Conservation (phyloP, 2,888 invertebrate species). For the Abrostola tripartita region DNA sequence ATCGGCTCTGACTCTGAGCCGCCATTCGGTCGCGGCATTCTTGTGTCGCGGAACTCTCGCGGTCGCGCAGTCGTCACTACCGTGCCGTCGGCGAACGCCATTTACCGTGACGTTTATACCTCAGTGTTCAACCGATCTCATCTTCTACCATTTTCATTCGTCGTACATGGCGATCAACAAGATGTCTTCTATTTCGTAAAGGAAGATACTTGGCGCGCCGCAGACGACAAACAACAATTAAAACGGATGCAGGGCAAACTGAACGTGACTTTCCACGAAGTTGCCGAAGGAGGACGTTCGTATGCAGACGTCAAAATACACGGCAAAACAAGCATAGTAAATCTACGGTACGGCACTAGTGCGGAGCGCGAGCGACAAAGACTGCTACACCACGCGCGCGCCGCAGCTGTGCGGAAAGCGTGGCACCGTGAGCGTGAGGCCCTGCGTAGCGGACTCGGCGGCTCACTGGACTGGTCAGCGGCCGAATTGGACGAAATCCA, state of each 20-base stretch:
- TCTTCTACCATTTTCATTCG: constrained; percentile 95
- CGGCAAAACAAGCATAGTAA: constrained; percentile 96
- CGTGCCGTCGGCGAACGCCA: constrained; percentile 96
- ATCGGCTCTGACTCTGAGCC: constrained; percentile 95
- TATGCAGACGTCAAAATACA: constrained; percentile 97
- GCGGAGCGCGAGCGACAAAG: constrained; percentile 96
- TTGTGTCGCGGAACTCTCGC: constrained; percentile 93
- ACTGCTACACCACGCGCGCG: constrained; percentile 96
- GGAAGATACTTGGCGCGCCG: constrained; percentile 96
- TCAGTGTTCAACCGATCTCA: constrained; percentile 97
- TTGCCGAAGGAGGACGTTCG: constrained; percentile 92
- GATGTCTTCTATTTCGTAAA: constrained; percentile 98
- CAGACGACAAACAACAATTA: constrained; percentile 95
- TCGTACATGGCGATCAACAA: constrained; percentile 95
- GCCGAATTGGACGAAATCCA: constrained; percentile 96
- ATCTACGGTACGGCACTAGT: constrained; percentile 97
- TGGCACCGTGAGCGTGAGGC: constrained; percentile 98
- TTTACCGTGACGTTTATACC: constrained; percentile 97
- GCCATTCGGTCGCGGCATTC: constrained; percentile 95
- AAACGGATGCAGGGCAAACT: constrained; percentile 96
- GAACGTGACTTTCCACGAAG: constrained; percentile 97
- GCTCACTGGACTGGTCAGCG: constrained; percentile 95
- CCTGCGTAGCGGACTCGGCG: constrained; percentile 92
- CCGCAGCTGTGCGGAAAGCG: constrained; percentile 95
- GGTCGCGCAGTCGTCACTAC: constrained; percentile 95